phyloP scores from a whole-genome alignment of 2,113 vertebrate genomes.

The Condylura cristata region DNA sequence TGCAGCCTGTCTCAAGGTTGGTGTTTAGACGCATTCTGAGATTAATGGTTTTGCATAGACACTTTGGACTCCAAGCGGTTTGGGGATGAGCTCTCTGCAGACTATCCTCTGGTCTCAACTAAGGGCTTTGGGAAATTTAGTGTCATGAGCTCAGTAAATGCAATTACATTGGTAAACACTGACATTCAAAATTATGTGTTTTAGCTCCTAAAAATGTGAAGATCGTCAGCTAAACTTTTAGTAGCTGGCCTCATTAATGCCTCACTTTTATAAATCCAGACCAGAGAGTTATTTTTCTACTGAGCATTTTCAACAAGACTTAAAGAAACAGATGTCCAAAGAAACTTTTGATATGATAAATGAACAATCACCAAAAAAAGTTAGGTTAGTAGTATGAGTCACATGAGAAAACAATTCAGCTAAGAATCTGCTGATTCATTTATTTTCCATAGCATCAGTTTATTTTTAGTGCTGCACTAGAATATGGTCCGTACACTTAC shows the following conservation, averaged over 20 bases:
- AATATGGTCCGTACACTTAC: conserved; percentile 64
- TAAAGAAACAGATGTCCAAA: conserved; percentile 71
- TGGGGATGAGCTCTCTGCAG: conserved; percentile 81
- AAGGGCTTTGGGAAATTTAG: conserved; percentile 65
- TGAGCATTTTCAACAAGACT: conserved; percentile 55
- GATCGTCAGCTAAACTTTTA: conserved; percentile 57
- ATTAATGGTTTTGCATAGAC: conserved; percentile 89
- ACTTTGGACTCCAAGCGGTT: conserved; percentile 84
- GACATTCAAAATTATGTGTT: conserved; percentile 65
- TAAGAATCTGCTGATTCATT: conserved; percentile 79
- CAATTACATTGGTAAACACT: conserved; percentile 45
- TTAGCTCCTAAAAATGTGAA: conserved; percentile 23
- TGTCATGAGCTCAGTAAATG: conserved; percentile 43
- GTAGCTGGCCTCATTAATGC: not conserved
- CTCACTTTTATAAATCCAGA: conserved; percentile 61
- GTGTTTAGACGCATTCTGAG: conserved; percentile 87
- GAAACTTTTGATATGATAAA: conserved; percentile 76
- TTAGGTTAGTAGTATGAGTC: conserved; percentile 67
- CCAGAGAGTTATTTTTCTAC: conserved; percentile 19
- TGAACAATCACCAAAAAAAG: conserved; percentile 75
- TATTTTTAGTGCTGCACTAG: conserved; percentile 54
- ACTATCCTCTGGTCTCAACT: conserved; percentile 78
- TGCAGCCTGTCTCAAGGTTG: conserved; percentile 85
- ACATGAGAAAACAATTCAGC: conserved; percentile 75
- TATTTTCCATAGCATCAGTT: conserved; percentile 69